Evolutionary conservation across 2,888 invertebrate species (phyloP), one percentile per base, ranked within the genome.

Genomic region (Hirtodrosophila duncani): DNA sequence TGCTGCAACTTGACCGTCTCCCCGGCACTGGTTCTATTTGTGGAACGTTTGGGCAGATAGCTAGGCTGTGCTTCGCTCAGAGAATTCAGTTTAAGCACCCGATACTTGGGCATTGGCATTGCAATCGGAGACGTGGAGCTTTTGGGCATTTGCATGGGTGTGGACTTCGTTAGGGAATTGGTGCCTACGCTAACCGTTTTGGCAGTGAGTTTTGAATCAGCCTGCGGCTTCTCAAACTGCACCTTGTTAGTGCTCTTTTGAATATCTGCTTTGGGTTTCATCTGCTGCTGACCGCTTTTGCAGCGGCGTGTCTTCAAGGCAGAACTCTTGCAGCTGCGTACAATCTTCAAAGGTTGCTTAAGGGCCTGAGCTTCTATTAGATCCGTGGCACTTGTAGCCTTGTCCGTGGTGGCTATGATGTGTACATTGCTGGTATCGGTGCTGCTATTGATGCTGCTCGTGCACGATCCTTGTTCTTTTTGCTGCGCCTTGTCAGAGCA

Each of bases 361-460:
- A 8, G 0, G 3, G 4, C 1, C 1, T 1, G n/a, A n/a, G n/a
- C 6, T n/a, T 3, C 4, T 5, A 5, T 7, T 13, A 46, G 3
- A 3, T 27, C 20, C 9, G 26, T 48, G 27, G 63, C 67, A 34
- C 49, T 33, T 0, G 60, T 29, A 1, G 43, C 26, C 18, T 52
- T 55, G 6, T 70, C 44, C 0, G 45, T 27, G n/a, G 39, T 69
- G 24, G 31, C 20, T 26, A 43, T 30, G 2, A 43, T 43, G 5
- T 18, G 30, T 3, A 33, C 11, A 2, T 67, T 7, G 3, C 20
- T 29, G 0, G n/a, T 41, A 2, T 26, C 2, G 3, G 11, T 4
- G 1, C 9, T 11, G 3, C 3, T n/a, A 9, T 6, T 7, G 6
- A 1, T 2, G 8, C n/a, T n/a, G 5, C 8, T 10, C n/a, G n/a